Base-by-base conservation (phyloP, 1,140 invertebrate genomes). In the Pogonomyrmex barbatus region DNA sequence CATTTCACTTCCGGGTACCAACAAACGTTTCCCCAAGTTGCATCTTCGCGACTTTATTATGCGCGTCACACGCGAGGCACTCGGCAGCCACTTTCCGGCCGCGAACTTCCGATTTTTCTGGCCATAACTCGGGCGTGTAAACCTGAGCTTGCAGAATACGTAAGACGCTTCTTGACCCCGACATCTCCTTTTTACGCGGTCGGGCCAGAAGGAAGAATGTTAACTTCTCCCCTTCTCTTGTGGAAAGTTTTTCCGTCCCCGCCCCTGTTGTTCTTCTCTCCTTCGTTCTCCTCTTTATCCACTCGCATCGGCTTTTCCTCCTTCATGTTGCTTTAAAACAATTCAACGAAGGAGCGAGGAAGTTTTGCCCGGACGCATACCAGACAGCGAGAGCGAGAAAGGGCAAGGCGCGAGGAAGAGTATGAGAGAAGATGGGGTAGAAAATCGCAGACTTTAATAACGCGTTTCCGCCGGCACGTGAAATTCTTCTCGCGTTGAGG, bases 401-500 rank as follows among this genome's bases (percentile, higher is more conserved):
- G 50, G 50, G n/a, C 17, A 17, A 68, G 50, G 12, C 4, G 54
- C 0, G 9, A 14, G 36, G 6, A 30, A 17, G 24, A 45, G 63
- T 47, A 78, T 50, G 62, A 81, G 52, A 76, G 42, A 54, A 24
- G 54, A 62, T 60, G 56, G 85, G 47, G 39, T 54, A 81, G 60
- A 52, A 73, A 76, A 85, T 76, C 60, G 67, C 58, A 77, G 75
- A 86, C 63, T 88, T 89, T 88, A 89, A 88, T 88, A 89, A 88
- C 88, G 87, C 86, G 71, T 88, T 88, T 88, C 65, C 87, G 73
- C 77, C 82, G 52, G 67, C 60, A 52, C 82, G 75, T 52, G 60
- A 52, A 86, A 89, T 89, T 89, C 88, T 86, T 88, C 88, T 79
- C 87, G 82, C 87, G 87, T 88, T 78, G 75, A 86, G 65, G 73